Evolutionary conservation across 2,888 invertebrate species (phyloP), one percentile per base, ranked within the genome.

Genomic region (Coenonympha arcania): DNA sequence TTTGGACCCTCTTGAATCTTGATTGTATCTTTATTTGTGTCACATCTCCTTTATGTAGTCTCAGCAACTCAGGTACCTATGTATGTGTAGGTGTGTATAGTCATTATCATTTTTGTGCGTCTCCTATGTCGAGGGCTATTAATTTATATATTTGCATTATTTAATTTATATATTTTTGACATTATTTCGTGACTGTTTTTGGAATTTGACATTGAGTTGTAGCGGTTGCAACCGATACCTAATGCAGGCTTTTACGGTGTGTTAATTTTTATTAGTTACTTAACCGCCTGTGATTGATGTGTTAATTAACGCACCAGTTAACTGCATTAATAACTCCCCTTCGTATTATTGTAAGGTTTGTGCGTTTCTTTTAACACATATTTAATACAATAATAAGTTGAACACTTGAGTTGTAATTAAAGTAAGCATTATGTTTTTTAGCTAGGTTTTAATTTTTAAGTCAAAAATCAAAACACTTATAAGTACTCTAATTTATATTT

Each of bases 291-390:
- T 66, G 69, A 71, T 68, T 63, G 63, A 68, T 68, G 62, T 66
- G 56, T 66, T 68, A 68, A 70, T 70, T 63, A 67, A 64, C 57
- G 65, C 63, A 61, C 63, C 15, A 22, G 19, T 11, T 34, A 34
- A 6, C 1, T 5, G 20, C 6, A 34, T 9, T 11, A 8, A 13
- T 5, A 2, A 11, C 19, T 39, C 15, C 22, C 39, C 39, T 39
- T 39, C 24, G 11, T 13, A 22, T 15, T 8, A 15, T n/a, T n/a
- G n/a, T 13, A 39, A 22, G 13, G 39, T 24, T 15, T 15, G 4
- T 15, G 42, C 50, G 56, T 58, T 59, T 61, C 61, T 57, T 48
- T 34, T 20, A 24, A 36, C 15, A 28, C 34, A n/a, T n/a, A n/a
- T n/a, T 33, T 6, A 28, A 15, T 28, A 16, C 42, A 44, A 37